A percentile compares a stretch with the other conserved stretches of the same genome.
Conservation (phyloP, 2,888 invertebrate genomes). For the Subacronicta megacephala region DNA sequence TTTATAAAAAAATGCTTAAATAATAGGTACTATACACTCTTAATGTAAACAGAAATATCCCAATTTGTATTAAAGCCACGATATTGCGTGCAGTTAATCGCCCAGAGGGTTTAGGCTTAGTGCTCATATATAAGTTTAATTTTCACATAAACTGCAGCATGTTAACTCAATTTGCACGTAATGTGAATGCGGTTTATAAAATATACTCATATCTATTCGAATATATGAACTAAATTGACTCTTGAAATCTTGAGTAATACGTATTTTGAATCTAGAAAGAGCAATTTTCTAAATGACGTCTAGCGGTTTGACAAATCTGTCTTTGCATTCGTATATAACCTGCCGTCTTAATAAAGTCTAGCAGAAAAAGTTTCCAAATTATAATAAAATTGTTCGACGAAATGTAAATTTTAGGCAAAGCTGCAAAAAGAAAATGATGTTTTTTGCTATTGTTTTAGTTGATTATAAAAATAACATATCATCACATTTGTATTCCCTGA, state of each 20-base stretch:
- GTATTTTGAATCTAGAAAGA: slow-evolving; percentile 63
- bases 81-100: slow-evolving; percentile 43
- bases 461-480: too few species aligned
- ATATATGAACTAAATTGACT: slow-evolving; percentile 30
- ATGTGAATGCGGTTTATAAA: slow-evolving; percentile 27
- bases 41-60: slow-evolving; percentile 8
- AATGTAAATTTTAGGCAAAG: slow-evolving; percentile 47
- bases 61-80: slow-evolving; percentile 18
- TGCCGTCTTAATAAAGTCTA: slow-evolving; percentile 23
- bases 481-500: too few species aligned
- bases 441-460: too few species aligned
- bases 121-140: slow-evolving; percentile 35
- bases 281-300: slow-evolving; percentile 60
- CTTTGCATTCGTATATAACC: slow-evolving; percentile 48
- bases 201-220: slow-evolving; percentile 22
- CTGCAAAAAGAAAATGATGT: too few species aligned
- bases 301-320: slow-evolving; percentile 50
- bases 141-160: slow-evolving; percentile 35
- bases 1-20: too few species aligned
- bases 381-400: slow-evolving; percentile 53
- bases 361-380: slow-evolving; percentile 55
- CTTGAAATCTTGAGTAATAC: slow-evolving; percentile 33
- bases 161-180: slow-evolving; percentile 29
- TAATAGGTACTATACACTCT: too few species aligned
- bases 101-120: slow-evolving; percentile 23